phyloP scores from a whole-genome alignment of 2,888 invertebrate species.

The Meteorus cinctellus region DNA sequence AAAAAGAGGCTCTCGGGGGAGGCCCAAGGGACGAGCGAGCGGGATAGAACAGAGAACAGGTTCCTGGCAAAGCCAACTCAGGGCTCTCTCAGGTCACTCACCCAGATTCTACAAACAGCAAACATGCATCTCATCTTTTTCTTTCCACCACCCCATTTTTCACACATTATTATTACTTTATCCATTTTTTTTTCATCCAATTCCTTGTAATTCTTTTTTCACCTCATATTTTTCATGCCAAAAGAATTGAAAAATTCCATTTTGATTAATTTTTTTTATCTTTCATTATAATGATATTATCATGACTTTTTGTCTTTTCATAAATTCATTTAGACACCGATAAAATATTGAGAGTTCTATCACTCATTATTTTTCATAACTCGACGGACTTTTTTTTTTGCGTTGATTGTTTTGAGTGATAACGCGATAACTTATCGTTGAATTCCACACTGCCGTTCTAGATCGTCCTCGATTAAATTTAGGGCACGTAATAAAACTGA shows the following conservation, averaged over 20 bases:
- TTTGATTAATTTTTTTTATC: constrained; percentile 14
- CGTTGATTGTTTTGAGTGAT: background rate
- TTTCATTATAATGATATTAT: background rate
- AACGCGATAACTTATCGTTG: constrained; percentile 4
- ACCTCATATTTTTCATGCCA: background rate
- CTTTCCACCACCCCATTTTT: constrained; percentile 27
- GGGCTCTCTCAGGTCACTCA: constrained; percentile 68
- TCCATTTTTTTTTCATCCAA: constrained; percentile 12
- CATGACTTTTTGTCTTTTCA: background rate
- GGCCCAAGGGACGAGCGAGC: constrained; percentile 40
- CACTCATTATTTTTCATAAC: background rate
- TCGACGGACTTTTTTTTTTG: background rate
- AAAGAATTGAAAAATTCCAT: background rate
- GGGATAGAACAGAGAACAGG: constrained; percentile 62
- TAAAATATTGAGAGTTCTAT: background rate
- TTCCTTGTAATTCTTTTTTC: constrained; percentile 15
- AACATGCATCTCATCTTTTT: constrained; percentile 53
- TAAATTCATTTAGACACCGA: background rate
- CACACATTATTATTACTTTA: constrained; percentile 37
- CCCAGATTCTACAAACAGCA: constrained; percentile 69
- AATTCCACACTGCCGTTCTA: background rate
- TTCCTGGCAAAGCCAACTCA: constrained; percentile 61
- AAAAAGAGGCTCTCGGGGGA: constrained; percentile 28
- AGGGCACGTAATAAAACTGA: background rate
- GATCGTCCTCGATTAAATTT: background rate